These are phyloP conservation scores for Nemotelus pantherinus DNA, from an alignment of 2,888 invertebrate genomes.

Conservation along the genomic window DNA sequence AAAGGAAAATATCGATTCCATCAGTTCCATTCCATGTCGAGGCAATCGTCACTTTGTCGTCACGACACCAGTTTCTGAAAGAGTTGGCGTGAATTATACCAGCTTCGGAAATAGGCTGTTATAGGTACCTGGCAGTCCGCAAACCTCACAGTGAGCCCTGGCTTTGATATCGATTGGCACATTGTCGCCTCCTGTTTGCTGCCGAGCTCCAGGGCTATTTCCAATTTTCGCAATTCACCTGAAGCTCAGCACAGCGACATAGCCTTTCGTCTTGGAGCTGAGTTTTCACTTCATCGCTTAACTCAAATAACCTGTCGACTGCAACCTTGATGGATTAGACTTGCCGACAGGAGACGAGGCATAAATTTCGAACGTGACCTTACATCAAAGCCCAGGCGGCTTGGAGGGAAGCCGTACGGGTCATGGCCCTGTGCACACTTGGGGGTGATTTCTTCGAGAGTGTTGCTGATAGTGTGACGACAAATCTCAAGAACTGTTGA, in stretches of 20 bases:
- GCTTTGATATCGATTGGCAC: neutral
- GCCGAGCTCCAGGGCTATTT: neutral
- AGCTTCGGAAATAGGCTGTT: neutral
- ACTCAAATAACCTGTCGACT: constrained; percentile 39
- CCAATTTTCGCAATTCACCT: neutral
- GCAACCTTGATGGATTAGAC: constrained; percentile 47
- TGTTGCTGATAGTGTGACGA: too few relatives aligned
- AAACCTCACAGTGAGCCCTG: neutral
- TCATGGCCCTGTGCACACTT: too few relatives aligned
- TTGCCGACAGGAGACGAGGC: constrained; percentile 46
- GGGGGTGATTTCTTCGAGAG: too few relatives aligned
- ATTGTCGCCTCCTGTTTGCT: neutral
- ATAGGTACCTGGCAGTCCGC: neutral
- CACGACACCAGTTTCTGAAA: neutral
- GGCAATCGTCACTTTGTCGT: neutral
- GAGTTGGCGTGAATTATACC: constrained; percentile 24
- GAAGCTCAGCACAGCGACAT: neutral
- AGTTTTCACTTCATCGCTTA: neutral
- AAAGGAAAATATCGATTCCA: constrained; percentile 20
- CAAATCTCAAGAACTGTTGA: too few relatives aligned
- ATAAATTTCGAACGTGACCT: constrained; percentile 36
- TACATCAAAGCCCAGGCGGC: neutral
- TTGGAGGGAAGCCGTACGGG: neutral
- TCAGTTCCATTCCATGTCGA: neutral
- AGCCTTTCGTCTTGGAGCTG: too few relatives aligned